phyloP scores from a whole-genome alignment of 2,888 invertebrate genomes.

The Dermolepida albohirtum region DNA sequence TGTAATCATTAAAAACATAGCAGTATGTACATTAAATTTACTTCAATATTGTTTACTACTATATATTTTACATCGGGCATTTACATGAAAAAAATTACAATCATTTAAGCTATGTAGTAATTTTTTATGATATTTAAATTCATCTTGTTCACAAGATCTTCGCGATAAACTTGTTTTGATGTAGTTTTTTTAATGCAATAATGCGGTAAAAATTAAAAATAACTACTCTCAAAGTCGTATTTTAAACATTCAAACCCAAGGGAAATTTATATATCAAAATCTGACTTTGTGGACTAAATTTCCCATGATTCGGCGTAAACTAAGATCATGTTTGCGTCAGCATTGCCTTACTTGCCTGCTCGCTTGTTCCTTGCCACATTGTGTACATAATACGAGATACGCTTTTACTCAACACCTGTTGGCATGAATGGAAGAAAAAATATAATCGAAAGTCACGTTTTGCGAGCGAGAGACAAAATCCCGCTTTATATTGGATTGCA shows the following conservation, averaged over 20 bases:
- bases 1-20: too few relatives aligned
- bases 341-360: neutral
- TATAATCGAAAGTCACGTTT: conserved; percentile 34
- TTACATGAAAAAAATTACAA: too few relatives aligned
- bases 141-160: too few relatives aligned
- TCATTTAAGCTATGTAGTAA: too few relatives aligned
- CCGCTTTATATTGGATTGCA: too few relatives aligned
- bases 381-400: conserved; percentile 13
- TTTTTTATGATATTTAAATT: too few relatives aligned
- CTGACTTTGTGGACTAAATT: neutral
- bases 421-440: conserved; percentile 31
- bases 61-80: too few relatives aligned
- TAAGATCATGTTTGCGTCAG: conserved; percentile 19
- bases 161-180: too few relatives aligned
- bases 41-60: too few relatives aligned
- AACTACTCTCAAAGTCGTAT: neutral
- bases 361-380: conserved; percentile 1
- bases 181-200: too few relatives aligned
- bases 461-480: conserved; percentile 19
- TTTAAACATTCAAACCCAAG: neutral
- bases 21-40: too few relatives aligned
- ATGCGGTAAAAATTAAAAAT: too few relatives aligned
- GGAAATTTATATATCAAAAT: conserved; percentile 3
- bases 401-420: conserved; percentile 31
- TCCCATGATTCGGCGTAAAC: conserved; percentile 4